phyloP scores from a whole-genome alignment of 2,888 invertebrate species.

The Alentia gelatinosa region DNA sequence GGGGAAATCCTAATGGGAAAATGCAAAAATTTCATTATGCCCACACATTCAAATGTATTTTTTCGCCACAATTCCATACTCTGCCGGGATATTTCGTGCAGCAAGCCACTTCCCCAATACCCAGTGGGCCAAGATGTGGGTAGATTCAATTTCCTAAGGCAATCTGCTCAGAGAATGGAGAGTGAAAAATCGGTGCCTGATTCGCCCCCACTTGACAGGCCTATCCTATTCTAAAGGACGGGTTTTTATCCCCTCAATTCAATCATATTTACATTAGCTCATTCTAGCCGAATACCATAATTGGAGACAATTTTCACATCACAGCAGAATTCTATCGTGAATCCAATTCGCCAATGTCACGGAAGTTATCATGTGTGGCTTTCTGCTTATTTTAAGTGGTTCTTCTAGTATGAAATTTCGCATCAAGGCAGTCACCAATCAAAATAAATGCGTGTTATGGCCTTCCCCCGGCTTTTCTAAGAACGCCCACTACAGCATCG shows the following conservation, averaged over 20 bases:
- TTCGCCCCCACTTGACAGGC: neutral
- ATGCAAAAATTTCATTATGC: too few species aligned
- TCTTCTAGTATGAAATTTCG: too few species aligned
- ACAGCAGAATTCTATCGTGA: too few species aligned
- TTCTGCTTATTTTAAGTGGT: too few species aligned
- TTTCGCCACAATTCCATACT: neutral
- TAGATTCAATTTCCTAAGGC: conserved; percentile 37
- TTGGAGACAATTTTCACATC: neutral
- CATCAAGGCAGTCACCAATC: too few species aligned
- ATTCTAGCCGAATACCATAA: neutral
- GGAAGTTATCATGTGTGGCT: too few species aligned
- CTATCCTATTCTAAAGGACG: neutral
- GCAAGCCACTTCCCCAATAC: neutral
- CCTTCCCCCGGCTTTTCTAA: too few species aligned
- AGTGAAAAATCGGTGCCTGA: neutral
- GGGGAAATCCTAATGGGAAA: too few species aligned
- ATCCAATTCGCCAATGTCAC: too few species aligned
- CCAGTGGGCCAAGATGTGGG: neutral
- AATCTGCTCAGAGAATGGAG: conserved; percentile 20
- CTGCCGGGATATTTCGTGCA: neutral
- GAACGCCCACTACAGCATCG: too few species aligned
- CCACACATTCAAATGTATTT: neutral
- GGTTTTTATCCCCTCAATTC: neutral
- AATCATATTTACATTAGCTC: neutral
- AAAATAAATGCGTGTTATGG: too few species aligned